phyloP scores from a whole-genome alignment of 1,140 invertebrate species.

The Drosophila rufa region DNA sequence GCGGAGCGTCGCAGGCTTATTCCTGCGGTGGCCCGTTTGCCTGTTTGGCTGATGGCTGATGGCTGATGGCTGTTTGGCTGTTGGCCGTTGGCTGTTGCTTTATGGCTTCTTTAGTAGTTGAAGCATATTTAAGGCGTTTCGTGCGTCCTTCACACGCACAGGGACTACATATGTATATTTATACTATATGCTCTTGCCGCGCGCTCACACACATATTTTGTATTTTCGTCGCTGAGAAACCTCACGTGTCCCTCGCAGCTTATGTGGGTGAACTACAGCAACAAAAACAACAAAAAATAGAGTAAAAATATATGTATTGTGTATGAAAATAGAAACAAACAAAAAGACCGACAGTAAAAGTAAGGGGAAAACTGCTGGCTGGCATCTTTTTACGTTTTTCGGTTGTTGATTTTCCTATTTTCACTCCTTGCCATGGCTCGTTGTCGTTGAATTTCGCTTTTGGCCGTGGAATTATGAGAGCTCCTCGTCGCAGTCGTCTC shows the following conservation, averaged over 20 bases:
- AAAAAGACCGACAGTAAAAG: constrained; percentile 41
- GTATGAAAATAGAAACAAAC: constrained; percentile 43
- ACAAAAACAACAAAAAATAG: constrained; percentile 17
- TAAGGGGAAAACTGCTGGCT: constrained; percentile 60
- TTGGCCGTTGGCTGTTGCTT: constrained; percentile 60
- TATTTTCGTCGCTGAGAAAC: constrained; percentile 61
- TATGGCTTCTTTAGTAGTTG: constrained; percentile 76
- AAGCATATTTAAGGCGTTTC: constrained; percentile 74
- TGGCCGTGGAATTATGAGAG: constrained; percentile 39
- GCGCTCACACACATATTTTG: constrained; percentile 10
- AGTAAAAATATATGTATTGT: constrained; percentile 17
- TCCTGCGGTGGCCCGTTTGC: constrained; percentile 56
- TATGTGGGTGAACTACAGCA: constrained; percentile 44
- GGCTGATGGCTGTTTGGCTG: constrained; percentile 59
- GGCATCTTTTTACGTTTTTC: constrained; percentile 70
- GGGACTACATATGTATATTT: constrained; percentile 18
- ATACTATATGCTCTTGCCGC: constrained; percentile 13
- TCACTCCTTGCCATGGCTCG: constrained; percentile 33
- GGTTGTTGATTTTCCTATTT: constrained; percentile 69
- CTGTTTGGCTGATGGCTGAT: constrained; percentile 52
- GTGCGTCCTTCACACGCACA: constrained; percentile 56
- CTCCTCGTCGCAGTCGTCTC: constrained; percentile 13
- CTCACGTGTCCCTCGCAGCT: constrained; percentile 61
- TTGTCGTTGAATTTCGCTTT: constrained; percentile 29
- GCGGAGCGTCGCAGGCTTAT: constrained; percentile 43